Conservation (phyloP, 2,113 vertebrate species). For the Pristiophorus japonicus region DNA sequence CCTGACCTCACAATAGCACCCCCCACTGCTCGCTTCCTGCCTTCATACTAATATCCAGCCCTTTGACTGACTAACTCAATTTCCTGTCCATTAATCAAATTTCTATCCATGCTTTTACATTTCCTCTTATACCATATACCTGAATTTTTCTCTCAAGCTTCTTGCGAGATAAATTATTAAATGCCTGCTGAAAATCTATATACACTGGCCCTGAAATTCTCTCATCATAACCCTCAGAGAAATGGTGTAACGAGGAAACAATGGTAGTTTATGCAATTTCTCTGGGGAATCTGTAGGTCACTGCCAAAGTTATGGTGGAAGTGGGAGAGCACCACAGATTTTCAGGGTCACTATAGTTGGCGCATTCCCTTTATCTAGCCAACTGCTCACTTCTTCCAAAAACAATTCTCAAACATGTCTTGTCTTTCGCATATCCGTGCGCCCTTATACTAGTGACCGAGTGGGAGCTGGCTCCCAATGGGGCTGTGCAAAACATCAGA, state of each 20-base stretch:
- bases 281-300: neutral
- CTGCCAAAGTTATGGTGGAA: neutral
- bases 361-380: neutral
- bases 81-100: neutral
- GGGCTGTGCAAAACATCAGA: neutral
- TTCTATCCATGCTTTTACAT: neutral
- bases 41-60: neutral
- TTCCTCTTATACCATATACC: neutral
- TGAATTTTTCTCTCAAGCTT: neutral
- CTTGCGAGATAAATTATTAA: no score
- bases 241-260: neutral
- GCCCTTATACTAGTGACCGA: neutral
- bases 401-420: neutral
- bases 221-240: neutral
- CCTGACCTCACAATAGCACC: neutral
- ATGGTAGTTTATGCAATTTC: neutral
- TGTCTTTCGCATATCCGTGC: neutral
- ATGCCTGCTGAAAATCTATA: neutral
- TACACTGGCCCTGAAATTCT: neutral
- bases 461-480: neutral
- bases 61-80: neutral
- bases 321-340: neutral
- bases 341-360: neutral
- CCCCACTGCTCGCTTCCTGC: no score
- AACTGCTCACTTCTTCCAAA: no score